These are phyloP conservation scores for Drosophila yakuba DNA, from an alignment of 1,140 invertebrate species.

Conservation along the genomic window DNA sequence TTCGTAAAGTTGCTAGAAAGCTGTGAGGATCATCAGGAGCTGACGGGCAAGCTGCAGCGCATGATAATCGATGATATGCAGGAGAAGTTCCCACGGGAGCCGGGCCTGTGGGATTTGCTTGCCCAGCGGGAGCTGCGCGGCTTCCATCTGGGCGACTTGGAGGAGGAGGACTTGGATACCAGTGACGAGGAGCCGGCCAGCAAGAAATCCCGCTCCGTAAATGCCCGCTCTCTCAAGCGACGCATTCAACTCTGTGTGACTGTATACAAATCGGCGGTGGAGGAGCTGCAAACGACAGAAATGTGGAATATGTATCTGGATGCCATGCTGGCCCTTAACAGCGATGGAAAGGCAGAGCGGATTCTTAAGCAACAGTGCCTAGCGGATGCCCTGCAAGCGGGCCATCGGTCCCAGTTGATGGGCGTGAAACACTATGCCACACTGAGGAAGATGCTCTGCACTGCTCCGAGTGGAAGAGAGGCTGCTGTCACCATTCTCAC, in stretches of 20 bases:
- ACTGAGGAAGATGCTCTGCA: conserved; percentile 59
- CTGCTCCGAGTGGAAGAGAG: conserved; percentile 40
- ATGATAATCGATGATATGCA: conserved; percentile 72
- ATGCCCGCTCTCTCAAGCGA: conserved; percentile 48
- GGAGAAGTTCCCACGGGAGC: conserved; percentile 63
- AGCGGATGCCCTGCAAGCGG: conserved; percentile 67
- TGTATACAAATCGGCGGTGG: conserved; percentile 72
- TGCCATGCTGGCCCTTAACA: conserved; percentile 69
- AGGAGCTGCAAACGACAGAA: conserved; percentile 60
- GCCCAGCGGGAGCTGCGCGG: conserved; percentile 77
- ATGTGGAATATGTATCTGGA: conserved; percentile 65
- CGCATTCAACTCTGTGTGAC: conserved; percentile 69
- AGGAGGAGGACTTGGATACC: conserved; percentile 33
- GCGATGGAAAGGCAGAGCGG: conserved; percentile 54
- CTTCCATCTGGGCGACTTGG: conserved; percentile 60
- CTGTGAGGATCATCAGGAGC: conserved; percentile 60
- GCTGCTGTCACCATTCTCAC: conserved; percentile 55
- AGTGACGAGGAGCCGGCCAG: conserved; percentile 25
- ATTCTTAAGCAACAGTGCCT: conserved; percentile 57
- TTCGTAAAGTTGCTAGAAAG: conserved; percentile 67
- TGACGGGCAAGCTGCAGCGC: conserved; percentile 64
- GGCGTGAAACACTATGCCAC: conserved; percentile 61
- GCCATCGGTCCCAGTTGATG: conserved; percentile 67
- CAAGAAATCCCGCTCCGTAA: conserved; percentile 36
- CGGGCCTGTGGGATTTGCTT: conserved; percentile 68